Conservation (phyloP, 2,888 invertebrate species). For the Creontiades dilutus region DNA sequence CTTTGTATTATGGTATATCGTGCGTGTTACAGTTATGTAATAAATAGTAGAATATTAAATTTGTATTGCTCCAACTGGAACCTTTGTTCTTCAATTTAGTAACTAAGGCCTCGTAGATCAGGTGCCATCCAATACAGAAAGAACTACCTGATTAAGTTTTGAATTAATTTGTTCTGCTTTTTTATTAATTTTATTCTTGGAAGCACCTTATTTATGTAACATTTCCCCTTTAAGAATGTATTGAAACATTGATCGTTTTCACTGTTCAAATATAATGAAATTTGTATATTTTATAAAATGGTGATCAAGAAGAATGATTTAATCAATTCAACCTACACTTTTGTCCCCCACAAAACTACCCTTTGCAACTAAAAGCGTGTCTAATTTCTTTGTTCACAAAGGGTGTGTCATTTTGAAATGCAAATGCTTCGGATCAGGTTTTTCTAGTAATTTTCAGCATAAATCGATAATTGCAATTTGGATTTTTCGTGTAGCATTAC, state of each 20-base stretch:
- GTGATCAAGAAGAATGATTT: not conserved
- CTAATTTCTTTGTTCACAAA: no score
- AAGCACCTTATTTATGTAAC: not conserved
- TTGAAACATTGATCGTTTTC: slow-evolving; percentile 1
- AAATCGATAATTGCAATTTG: no score
- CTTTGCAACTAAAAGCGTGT: no score
- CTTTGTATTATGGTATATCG: not conserved
- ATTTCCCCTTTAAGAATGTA: not conserved
- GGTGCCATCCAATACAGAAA: slow-evolving; percentile 10
- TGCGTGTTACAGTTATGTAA: not conserved
- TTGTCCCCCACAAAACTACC: not conserved
- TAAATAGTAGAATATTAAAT: no score
- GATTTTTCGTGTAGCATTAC: no score
- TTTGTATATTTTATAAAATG: slow-evolving; percentile 59
- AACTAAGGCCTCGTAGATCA: not conserved
- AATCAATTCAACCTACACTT: not conserved
- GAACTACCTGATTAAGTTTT: no score
- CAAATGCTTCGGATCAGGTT: no score
- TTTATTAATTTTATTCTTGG: not conserved
- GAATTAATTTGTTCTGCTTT: not conserved
- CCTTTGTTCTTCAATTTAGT: not conserved
- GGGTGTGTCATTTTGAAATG: no score
- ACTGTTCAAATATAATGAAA: not conserved
- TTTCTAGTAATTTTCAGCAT: no score
- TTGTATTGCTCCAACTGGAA: no score